These are phyloP conservation scores for Bhutanitis thaidina DNA, from an alignment of 2,888 invertebrate genomes.

Conservation along the genomic window DNA sequence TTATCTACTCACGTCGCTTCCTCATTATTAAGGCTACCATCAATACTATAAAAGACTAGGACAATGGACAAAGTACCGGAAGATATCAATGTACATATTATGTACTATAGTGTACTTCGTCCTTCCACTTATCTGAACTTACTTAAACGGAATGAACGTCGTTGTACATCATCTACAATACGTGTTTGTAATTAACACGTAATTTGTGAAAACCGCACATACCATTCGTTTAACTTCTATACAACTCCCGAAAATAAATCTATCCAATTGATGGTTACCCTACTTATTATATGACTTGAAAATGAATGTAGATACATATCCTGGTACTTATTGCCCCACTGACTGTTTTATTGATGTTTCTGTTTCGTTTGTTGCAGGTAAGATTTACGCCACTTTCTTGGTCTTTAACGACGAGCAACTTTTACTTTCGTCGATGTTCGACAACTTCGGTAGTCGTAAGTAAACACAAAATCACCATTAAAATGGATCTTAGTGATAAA, in stretches of 20 bases:
- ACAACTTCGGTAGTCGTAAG: slow-evolving; percentile 32
- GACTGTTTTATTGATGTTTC: slow-evolving; percentile 39
- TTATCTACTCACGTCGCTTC: slow-evolving; percentile 35
- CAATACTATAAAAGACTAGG: background rate
- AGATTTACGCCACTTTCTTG: slow-evolving; percentile 40
- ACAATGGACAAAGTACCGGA: background rate
- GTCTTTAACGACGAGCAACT: slow-evolving; percentile 30
- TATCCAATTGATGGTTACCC: background rate
- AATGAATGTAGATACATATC: slow-evolving; percentile 28
- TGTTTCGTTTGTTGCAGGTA: slow-evolving; percentile 47
- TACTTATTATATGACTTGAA: slow-evolving; percentile 26
- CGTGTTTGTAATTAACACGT: no score
- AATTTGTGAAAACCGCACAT: no score
- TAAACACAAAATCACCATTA: slow-evolving; percentile 25
- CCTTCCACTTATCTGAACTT: no score
- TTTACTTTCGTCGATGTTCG: slow-evolving; percentile 39
- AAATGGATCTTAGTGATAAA: background rate
- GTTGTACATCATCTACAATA: no score
- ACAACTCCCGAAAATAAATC: no score
- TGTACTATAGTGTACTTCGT: no score
- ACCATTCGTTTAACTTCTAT: no score
- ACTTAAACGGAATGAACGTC: no score
- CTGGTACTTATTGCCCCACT: slow-evolving; percentile 28
- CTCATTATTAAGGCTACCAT: slow-evolving; percentile 23
- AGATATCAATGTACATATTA: background rate